A percentile compares a stretch with the other conserved stretches of the same genome.
Evolutionary conservation across 2,888 invertebrate species (phyloP).

Genomic region (Mesochorus sp.): DNA sequence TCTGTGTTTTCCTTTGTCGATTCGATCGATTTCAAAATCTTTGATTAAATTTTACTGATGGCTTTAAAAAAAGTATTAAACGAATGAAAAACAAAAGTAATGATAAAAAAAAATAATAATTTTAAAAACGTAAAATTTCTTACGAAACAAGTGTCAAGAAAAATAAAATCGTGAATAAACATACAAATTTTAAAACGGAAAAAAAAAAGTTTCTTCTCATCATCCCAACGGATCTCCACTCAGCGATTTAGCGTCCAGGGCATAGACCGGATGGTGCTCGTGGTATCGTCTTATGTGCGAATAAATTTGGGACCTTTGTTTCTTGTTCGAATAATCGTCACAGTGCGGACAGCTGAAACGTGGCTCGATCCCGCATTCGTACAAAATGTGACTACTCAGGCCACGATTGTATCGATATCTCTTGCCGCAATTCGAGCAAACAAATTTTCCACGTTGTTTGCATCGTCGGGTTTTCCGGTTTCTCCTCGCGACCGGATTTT

Average conservation of each 20-base stretch:
- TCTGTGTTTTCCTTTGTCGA: too few species aligned
- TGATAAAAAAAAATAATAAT: too few species aligned
- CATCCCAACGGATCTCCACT: too few species aligned
- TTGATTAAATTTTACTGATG: too few species aligned
- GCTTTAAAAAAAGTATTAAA: too few species aligned
- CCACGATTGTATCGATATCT: slow-evolving; percentile 51
- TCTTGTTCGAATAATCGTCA: slow-evolving; percentile 43
- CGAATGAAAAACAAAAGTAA: too few species aligned
- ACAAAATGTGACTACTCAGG: slow-evolving; percentile 48
- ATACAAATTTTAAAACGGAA: too few species aligned
- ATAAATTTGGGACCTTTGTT: slow-evolving; percentile 48
- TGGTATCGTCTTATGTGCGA: slow-evolving; percentile 68
- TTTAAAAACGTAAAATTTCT: too few species aligned
- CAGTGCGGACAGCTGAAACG: slow-evolving; percentile 83
- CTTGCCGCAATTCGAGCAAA: slow-evolving; percentile 42
- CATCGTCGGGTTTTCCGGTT: slow-evolving; percentile 21
- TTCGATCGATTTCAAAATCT: too few species aligned
- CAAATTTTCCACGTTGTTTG: slow-evolving; percentile 39
- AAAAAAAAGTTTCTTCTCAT: too few species aligned
- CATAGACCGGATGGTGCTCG: slow-evolving; percentile 70
- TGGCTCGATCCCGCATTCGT: slow-evolving; percentile 81
- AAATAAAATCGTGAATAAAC: too few species aligned
- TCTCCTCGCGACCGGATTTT: neutral
- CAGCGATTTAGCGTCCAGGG: slow-evolving; percentile 70
- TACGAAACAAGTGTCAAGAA: too few species aligned